A percentile compares a stretch with the other conserved stretches of the same genome.
phyloP scores from a whole-genome alignment of 1,140 invertebrate species.

The Yoshiicerus persimilis region DNA sequence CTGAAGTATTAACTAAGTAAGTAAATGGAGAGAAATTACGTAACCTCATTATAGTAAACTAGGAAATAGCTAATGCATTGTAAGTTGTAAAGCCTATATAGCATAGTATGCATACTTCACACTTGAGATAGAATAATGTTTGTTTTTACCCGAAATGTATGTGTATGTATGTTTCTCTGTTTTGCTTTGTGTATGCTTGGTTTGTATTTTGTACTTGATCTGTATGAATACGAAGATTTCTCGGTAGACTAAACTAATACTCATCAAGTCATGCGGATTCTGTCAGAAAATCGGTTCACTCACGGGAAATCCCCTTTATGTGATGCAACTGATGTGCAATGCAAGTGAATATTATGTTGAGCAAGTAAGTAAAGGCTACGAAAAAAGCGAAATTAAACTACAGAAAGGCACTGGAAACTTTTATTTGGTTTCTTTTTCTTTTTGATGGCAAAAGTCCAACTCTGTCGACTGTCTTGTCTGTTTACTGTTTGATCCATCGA shows the following conservation, averaged over 20 bases:
- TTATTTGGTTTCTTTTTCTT: not conserved
- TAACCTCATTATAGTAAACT: not conserved
- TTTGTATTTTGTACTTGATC: not conserved
- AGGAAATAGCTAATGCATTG: not conserved
- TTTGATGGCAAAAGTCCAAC: not conserved
- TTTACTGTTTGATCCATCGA: constrained; percentile 12
- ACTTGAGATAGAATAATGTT: no score
- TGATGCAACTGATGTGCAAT: not conserved
- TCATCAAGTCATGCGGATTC: not conserved
- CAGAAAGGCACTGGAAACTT: not conserved
- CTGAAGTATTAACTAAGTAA: not conserved
- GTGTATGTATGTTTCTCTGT: no score
- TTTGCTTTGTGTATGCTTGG: no score
- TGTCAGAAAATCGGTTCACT: not conserved
- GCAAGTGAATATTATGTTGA: not conserved
- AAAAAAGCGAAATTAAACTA: not conserved
- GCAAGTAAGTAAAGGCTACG: not conserved
- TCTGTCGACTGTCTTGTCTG: not conserved
- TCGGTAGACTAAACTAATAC: not conserved
- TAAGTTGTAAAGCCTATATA: no score
- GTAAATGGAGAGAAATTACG: not conserved
- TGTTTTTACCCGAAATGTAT: no score
- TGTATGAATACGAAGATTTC: not conserved
- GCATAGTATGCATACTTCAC: no score
- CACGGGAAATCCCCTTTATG: not conserved